These are phyloP conservation scores for Drosophila murphyi DNA, from an alignment of 1,140 invertebrate genomes.

Conservation along the genomic window DNA sequence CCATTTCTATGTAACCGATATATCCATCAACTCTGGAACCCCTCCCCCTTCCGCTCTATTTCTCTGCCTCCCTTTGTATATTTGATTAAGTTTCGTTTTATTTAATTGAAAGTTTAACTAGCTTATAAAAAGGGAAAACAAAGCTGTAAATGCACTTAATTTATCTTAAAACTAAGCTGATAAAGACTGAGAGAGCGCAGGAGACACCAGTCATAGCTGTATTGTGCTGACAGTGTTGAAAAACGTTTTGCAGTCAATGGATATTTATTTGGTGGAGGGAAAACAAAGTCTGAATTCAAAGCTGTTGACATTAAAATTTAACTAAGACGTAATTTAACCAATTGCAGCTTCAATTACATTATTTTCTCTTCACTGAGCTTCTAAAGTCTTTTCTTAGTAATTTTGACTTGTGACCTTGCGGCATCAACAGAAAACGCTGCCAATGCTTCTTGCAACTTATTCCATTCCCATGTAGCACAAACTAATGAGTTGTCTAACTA, in stretches of 20 bases:
- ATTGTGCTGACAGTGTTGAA: background rate
- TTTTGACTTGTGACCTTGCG: too few relatives aligned
- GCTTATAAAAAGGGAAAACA: background rate
- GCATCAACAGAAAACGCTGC: too few relatives aligned
- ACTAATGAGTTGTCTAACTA: too few relatives aligned
- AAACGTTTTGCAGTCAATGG: background rate
- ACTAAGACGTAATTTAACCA: background rate
- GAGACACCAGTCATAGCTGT: background rate
- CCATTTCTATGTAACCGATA: conserved; percentile 51
- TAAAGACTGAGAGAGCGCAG: background rate
- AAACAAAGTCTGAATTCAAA: background rate
- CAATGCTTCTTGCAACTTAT: too few relatives aligned
- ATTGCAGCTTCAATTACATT: background rate
- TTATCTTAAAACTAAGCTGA: conserved; percentile 1
- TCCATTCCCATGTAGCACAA: too few relatives aligned
- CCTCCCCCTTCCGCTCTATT: background rate
- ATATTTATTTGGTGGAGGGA: background rate
- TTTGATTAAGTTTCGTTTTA: conserved; percentile 76
- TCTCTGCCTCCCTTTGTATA: conserved; percentile 6
- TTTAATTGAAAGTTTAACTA: conserved; percentile 72
- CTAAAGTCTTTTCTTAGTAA: too few relatives aligned
- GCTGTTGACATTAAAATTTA: background rate
- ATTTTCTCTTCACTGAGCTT: too few relatives aligned
- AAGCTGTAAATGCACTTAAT: conserved; percentile 57
- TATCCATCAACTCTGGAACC: conserved; percentile 26